Evolutionary conservation across 2,797 vertebrate species (phyloP), one percentile per base, ranked within the genome.

Genomic region (Neostethus bicornis): DNA sequence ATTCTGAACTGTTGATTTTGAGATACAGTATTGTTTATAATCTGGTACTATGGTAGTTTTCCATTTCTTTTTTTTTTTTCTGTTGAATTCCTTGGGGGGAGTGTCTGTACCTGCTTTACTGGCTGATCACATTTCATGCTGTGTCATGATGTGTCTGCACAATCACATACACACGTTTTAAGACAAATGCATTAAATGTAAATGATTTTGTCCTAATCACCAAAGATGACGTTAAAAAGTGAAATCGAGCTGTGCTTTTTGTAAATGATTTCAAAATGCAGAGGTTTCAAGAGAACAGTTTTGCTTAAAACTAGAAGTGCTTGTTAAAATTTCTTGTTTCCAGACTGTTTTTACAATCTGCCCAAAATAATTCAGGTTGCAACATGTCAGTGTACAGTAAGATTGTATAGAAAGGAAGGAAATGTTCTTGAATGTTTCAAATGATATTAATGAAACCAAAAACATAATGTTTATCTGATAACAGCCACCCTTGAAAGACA

Each of bases 131-230:
- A 61, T 85, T 77, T 21, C 54, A 21, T 64, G 61, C 66, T 42
- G 53, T 63, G 48, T 61, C 50, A 57, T 13, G 7, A 53, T 45
- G 23, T 39, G 39, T 55, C 46, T 16, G 47, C 66, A 1, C 2
- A 46, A 82, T 87, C 88, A 90, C 84, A 77, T 79, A 87, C 68
- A 49, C 81, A 69, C 32, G 61, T 24, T 59, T 61, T 54, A 7
- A 14, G 23, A 3, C 23, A 4, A 44, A 8, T 13, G 20, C 45
- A 19, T 24, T 13, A 21, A 5, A 48, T 53, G 31, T 81, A 83
- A 82, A 74, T 79, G 70, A 39, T 47, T 25, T 17, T 47, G 12
- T 51, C 32, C 53, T 69, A 76, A 77, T 85, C 71, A 67, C 65
- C 38, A 2, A 24, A 41, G 77, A 73, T 70, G 68, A 45, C 31